A percentile compares a stretch with the other conserved stretches of the same genome.
Conservation (phyloP, 2,113 vertebrate species). For the Trogon melanurus region DNA sequence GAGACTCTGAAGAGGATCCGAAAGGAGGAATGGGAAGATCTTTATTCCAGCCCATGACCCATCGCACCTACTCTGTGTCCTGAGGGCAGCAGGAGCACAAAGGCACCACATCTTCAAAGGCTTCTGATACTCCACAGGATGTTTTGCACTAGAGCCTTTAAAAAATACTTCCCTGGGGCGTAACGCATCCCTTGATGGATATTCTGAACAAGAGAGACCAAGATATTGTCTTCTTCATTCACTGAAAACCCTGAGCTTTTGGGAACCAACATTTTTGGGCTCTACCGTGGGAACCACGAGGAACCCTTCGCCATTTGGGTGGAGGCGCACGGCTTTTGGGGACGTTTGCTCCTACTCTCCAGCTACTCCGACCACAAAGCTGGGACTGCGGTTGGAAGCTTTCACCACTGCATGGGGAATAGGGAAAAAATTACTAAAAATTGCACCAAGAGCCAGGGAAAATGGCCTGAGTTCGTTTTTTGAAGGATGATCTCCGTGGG, state of each 20-base stretch:
- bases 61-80: not conserved
- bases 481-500: not conserved
- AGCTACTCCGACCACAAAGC: not conserved
- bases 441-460: not conserved
- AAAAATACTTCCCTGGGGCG: not conserved
- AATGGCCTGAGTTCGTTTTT: not conserved
- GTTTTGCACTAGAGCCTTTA: not conserved
- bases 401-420: not conserved
- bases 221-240: not conserved
- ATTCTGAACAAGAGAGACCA: not conserved
- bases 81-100: not conserved
- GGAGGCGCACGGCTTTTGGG: not conserved
- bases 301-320: not conserved
- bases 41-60: not conserved
- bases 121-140: not conserved
- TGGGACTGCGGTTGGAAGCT: not conserved
- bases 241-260: not conserved
- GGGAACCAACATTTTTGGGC: not conserved
- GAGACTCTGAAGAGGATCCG: not conserved
- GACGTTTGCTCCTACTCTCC: not conserved
- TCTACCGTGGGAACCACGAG: not conserved
- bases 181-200: not conserved
- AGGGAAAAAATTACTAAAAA: not conserved
- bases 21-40: not conserved
- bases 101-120: not conserved